phyloP scores from a whole-genome alignment of 2,113 vertebrate species.

The Macrotis lagotis region DNA sequence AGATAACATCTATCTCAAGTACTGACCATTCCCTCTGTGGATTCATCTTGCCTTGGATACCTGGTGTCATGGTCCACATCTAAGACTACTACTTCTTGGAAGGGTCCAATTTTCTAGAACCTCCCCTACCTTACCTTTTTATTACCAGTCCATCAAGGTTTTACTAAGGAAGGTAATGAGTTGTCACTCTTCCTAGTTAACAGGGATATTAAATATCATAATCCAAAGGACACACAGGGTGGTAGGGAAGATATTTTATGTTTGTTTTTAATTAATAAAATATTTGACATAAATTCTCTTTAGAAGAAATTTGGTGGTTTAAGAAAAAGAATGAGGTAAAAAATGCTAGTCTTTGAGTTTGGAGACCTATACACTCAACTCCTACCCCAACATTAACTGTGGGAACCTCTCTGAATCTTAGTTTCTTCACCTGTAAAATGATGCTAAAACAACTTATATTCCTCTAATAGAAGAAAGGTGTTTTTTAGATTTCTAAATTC shows the following conservation, averaged over 20 bases:
- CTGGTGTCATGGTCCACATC: neutral
- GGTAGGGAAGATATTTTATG: neutral
- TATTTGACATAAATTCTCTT: neutral
- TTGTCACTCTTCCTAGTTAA: neutral
- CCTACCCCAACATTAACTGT: neutral
- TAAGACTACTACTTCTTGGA: neutral
- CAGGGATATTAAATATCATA: neutral
- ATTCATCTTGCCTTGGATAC: no score
- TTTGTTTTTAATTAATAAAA: neutral
- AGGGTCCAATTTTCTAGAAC: neutral
- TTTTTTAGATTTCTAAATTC: neutral
- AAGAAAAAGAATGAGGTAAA: neutral
- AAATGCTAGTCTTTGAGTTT: neutral
- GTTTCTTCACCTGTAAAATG: neutral
- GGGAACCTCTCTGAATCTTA: neutral
- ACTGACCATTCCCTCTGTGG: no score
- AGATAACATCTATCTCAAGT: no score
- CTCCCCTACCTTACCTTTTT: neutral
- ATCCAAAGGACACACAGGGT: neutral
- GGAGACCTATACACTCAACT: no score
- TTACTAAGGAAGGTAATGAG: neutral
- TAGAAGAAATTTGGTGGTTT: neutral
- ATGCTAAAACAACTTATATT: neutral
- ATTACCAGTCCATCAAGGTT: neutral
- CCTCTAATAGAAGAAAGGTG: neutral